A percentile compares a stretch with the other conserved stretches of the same genome.
These are phyloP conservation scores for Sminthurinus signatus DNA, from an alignment of 1,140 invertebrate genomes.

Conservation along the genomic window DNA sequence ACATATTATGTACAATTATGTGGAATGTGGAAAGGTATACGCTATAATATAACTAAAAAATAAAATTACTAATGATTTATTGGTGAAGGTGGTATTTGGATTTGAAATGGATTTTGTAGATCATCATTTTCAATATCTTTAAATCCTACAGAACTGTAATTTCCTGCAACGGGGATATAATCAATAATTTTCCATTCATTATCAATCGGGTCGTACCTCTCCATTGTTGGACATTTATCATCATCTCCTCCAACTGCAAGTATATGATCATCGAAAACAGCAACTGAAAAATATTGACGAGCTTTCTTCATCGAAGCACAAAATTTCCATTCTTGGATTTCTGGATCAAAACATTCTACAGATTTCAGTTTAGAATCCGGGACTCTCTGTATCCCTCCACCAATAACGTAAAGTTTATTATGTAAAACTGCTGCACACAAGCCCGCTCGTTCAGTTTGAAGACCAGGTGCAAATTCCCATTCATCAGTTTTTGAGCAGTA, in stretches of 20 bases:
- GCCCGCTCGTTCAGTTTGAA: not conserved
- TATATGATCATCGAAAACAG: not conserved
- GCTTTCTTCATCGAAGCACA: not conserved
- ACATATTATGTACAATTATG: no score
- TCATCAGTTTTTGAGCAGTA: not conserved
- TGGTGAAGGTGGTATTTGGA: no score
- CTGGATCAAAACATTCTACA: not conserved
- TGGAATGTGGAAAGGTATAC: no score
- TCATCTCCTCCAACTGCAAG: not conserved
- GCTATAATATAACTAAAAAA: no score
- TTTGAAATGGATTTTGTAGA: no score
- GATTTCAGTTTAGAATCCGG: not conserved
- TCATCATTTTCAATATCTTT: no score
- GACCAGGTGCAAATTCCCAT: not conserved
- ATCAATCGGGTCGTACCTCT: not conserved
- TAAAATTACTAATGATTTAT: no score
- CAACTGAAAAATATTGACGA: not conserved
- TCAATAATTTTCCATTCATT: not conserved
- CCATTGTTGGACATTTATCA: not conserved
- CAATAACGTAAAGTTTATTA: not conserved
- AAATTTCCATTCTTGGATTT: not conserved
- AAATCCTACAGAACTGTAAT: not conserved
- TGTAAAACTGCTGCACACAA: not conserved
- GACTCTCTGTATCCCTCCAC: not conserved
- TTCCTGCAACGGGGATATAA: not conserved